Evolutionary conservation across 1,140 invertebrate species (phyloP).

Genomic region (Lepidurus apus): DNA sequence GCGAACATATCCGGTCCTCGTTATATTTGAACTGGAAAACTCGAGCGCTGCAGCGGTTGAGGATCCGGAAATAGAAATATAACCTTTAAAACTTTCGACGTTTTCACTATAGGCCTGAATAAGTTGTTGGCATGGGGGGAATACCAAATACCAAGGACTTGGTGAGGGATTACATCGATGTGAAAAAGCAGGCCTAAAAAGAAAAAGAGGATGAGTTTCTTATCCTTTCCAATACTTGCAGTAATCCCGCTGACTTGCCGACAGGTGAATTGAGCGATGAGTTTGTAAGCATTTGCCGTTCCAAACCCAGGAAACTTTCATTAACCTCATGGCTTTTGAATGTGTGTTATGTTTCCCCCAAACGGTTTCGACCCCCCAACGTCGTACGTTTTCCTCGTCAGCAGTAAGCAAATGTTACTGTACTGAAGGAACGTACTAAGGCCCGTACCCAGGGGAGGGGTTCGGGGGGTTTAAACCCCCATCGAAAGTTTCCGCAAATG

Average conservation of each 20-base stretch:
- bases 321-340: neutral
- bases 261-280: constrained; percentile 8
- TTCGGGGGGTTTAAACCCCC: too few relatives aligned
- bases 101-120: neutral
- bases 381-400: neutral
- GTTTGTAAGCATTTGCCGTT: neutral
- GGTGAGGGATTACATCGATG: too few relatives aligned
- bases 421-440: too few relatives aligned
- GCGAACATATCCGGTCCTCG: constrained; percentile 4
- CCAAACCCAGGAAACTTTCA: neutral
- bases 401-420: too few relatives aligned
- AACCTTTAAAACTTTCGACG: neutral
- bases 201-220: neutral
- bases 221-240: neutral
- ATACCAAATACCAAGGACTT: too few relatives aligned
- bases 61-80: neutral
- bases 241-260: neutral
- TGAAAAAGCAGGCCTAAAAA: too few relatives aligned
- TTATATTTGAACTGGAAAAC: neutral
- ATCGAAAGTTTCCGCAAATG: too few relatives aligned
- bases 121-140: too few relatives aligned
- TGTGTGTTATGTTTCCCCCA: neutral
- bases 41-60: neutral
- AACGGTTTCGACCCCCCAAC: neutral
- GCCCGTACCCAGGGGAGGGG: too few relatives aligned